Base-by-base conservation (phyloP, 2,888 invertebrate species). In the Drosophila peninsularis region DNA sequence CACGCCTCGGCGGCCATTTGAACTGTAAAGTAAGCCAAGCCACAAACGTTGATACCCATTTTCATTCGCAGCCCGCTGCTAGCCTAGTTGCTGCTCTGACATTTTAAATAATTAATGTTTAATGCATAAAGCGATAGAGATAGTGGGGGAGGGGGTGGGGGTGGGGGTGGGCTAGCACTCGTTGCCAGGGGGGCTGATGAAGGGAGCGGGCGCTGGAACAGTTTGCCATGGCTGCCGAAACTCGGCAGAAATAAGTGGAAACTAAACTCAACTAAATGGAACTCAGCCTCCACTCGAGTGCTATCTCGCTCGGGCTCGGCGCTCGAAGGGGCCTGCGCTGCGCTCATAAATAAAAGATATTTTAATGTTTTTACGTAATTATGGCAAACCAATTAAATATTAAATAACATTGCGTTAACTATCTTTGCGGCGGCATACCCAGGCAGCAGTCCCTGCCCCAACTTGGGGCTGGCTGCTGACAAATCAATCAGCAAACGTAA, bases 341-440 rank as follows among this genome's bases (percentile, higher is more conserved):
- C 21, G 57, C 27, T 63, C 57, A 89, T 89, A 82, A 85, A 85
- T 85, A 89, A 87, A 70, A 82, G 62, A 85, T 89, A 79, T 75
- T 82, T 87, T 85, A 89, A 89, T 89, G 82, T 89, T 89, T 87
- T 85, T 79, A 85, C 82, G 79, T 85, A 87, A 87, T 85, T 85
- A 85, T 82, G 89, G 82, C 74, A 52, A 75, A 76, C 71, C 75
- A 87, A 85, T 84, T 87, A 87, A 85, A 89, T 84, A 81, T 89
- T 84, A 68, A 89, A 73, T 66, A 73, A 68, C 71, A 63, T 63
- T 78, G 76, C 66, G 77, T 73, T 84, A 75, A 77, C 87, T 77
- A 71, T 56, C 72, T 69, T 69, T 87, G 84, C 53, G 62, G 75
- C 60, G 52, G 66, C 50, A 54, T n/a, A 44, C 21, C 7, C 42